phyloP scores from a whole-genome alignment of 2,888 invertebrate genomes.

The Sialis lutaria region DNA sequence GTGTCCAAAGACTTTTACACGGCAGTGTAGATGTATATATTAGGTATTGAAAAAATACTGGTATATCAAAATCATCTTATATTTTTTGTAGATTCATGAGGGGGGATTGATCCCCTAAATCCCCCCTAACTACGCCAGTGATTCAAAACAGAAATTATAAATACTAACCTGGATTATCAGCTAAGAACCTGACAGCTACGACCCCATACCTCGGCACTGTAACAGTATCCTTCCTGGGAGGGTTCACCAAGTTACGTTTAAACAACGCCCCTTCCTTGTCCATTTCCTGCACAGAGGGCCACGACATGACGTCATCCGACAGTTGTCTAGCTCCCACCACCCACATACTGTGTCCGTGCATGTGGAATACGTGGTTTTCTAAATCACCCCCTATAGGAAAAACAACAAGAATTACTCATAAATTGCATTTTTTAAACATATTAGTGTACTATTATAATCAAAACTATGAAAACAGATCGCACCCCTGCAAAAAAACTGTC shows the following conservation, averaged over 20 bases:
- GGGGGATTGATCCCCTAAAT: no score
- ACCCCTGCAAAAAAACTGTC: no score
- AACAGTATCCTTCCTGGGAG: constrained; percentile 56
- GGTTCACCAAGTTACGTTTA: constrained; percentile 36
- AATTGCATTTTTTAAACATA: neutral
- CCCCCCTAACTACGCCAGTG: no score
- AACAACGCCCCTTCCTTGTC: constrained; percentile 38
- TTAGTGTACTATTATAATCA: no score
- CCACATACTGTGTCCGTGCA: constrained; percentile 59
- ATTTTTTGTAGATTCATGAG: no score
- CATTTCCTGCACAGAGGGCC: constrained; percentile 28
- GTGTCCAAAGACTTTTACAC: no score
- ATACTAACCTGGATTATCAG: constrained; percentile 48
- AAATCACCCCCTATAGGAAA: constrained; percentile 36
- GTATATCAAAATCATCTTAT: no score
- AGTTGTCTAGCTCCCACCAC: constrained; percentile 38
- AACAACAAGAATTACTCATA: no score
- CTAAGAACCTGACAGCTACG: constrained; percentile 51
- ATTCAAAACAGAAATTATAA: neutral
- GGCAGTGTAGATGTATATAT: no score
- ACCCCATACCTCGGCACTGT: constrained; percentile 52
- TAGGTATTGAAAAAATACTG: no score
- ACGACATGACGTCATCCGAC: constrained; percentile 29
- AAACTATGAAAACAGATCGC: no score
- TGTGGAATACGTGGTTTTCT: constrained; percentile 51